Percentiles rank a stretch among this genome's conserved stretches.
Conservation (phyloP, 2,113 vertebrate genomes). For the Zosterops japonicus region DNA sequence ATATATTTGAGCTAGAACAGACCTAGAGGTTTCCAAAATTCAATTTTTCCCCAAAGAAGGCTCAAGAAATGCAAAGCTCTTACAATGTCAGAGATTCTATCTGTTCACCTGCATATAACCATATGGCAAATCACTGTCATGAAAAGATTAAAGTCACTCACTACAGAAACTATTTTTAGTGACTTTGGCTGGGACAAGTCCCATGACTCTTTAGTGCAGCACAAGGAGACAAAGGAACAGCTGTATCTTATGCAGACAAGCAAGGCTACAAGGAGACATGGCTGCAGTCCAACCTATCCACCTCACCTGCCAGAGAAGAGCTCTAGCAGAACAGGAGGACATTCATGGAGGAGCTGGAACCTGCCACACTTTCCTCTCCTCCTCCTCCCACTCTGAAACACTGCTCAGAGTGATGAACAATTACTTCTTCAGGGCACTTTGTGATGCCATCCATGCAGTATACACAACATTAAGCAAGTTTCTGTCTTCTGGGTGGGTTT, state of each 20-base stretch:
- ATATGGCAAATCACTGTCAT: not conserved
- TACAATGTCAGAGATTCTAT: not conserved
- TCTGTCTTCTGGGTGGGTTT: not conserved
- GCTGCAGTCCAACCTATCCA: not conserved
- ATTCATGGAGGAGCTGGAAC: not conserved
- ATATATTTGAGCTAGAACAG: not conserved
- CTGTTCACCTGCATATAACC: not conserved
- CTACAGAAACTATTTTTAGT: not conserved
- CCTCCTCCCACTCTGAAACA: not conserved
- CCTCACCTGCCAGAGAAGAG: not conserved
- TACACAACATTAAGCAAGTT: not conserved
- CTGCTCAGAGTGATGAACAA: not conserved
- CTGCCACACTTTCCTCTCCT: rapidly evolving
- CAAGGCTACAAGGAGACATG: not conserved
- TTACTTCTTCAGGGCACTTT: not conserved
- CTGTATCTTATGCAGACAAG: not conserved
- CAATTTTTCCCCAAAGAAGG: not conserved
- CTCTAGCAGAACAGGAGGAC: not conserved
- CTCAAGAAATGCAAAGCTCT: not conserved
- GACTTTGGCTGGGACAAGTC: not conserved
- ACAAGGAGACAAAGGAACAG: not conserved
- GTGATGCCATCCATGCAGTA: not conserved
- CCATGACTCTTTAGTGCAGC: rapidly evolving
- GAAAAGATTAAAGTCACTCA: not conserved
- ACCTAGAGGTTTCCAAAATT: not conserved